These are phyloP conservation scores for Tetrapedia diversipes DNA, from an alignment of 2,888 invertebrate species.

Conservation along the genomic window DNA sequence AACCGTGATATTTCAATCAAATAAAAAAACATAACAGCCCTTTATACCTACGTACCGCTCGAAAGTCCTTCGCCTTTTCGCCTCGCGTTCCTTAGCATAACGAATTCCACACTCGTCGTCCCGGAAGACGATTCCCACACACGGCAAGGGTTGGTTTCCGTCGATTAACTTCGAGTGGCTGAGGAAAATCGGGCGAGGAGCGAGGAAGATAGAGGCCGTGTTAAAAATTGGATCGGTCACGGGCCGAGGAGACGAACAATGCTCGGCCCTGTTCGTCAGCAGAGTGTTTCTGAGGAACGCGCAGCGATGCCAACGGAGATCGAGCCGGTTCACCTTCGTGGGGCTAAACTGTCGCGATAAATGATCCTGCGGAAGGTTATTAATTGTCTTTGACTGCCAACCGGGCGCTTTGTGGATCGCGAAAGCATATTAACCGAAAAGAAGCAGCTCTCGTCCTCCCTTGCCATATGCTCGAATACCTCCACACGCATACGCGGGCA, in stretches of 20 bases:
- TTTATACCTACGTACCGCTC: too few relatives aligned
- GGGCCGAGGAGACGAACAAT: conserved; percentile 78
- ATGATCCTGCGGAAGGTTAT: conserved; percentile 81
- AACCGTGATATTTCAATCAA: too few relatives aligned
- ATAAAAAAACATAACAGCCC: too few relatives aligned
- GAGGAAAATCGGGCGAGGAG: conserved; percentile 62
- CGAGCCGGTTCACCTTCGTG: conserved; percentile 56
- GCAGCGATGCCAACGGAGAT: conserved; percentile 21
- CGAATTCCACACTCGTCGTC: conserved; percentile 55
- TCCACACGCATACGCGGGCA: not conserved
- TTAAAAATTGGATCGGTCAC: conserved; percentile 83
- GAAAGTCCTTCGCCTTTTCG: not conserved
- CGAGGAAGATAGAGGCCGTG: conserved; percentile 61
- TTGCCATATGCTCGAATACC: conserved; percentile 58
- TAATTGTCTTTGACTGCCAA: conserved; percentile 81
- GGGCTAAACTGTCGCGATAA: conserved; percentile 82
- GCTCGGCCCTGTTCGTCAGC: conserved; percentile 39
- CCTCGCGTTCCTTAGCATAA: conserved; percentile 47
- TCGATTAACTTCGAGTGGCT: conserved; percentile 63
- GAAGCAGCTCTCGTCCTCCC: conserved; percentile 67
- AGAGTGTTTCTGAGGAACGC: conserved; percentile 22
- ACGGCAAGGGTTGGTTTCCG: conserved; percentile 65
- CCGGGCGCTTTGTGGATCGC: conserved; percentile 79
- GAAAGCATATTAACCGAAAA: conserved; percentile 80
- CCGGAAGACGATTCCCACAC: conserved; percentile 61